Evolutionary conservation across 2,888 invertebrate species (phyloP).

Genomic region (Octonoba sinensis): DNA sequence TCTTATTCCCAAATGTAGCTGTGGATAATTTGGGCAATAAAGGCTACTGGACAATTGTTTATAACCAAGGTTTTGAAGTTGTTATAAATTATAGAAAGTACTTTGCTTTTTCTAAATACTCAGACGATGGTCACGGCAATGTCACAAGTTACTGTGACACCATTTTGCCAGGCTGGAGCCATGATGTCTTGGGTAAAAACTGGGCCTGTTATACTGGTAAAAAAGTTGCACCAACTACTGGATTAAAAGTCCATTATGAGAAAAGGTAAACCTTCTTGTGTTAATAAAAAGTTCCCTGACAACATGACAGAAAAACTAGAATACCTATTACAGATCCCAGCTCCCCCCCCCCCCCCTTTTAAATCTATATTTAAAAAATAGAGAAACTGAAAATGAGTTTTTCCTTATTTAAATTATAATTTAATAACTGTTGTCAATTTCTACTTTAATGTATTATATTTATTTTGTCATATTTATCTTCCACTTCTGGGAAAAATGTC

Average conservation of each 20-base stretch:
- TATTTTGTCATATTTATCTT: no score
- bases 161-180: constrained; percentile 73
- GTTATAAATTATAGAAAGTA: constrained; percentile 72
- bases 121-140: constrained; percentile 63
- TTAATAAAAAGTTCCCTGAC: no score
- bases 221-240: constrained; percentile 58
- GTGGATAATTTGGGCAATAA: constrained; percentile 72
- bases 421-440: no score
- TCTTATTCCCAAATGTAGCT: constrained; percentile 72
- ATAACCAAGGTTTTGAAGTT: constrained; percentile 75
- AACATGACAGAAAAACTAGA: no score
- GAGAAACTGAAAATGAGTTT: no score
- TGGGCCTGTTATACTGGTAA: constrained; percentile 73
- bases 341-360: no score
- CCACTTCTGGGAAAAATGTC: no score
- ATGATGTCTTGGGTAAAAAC: constrained; percentile 71
- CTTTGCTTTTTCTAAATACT: constrained; percentile 73
- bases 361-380: no score
- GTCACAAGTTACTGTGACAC: constrained; percentile 72
- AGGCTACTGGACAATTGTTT: constrained; percentile 74
- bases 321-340: no score
- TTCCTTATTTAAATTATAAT: no score
- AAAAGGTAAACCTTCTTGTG: neutral
- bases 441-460: no score
- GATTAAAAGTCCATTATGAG: constrained; percentile 43